Evolutionary conservation across 1,140 invertebrate genomes (phyloP).

Genomic region (Drosophila willistoni): DNA sequence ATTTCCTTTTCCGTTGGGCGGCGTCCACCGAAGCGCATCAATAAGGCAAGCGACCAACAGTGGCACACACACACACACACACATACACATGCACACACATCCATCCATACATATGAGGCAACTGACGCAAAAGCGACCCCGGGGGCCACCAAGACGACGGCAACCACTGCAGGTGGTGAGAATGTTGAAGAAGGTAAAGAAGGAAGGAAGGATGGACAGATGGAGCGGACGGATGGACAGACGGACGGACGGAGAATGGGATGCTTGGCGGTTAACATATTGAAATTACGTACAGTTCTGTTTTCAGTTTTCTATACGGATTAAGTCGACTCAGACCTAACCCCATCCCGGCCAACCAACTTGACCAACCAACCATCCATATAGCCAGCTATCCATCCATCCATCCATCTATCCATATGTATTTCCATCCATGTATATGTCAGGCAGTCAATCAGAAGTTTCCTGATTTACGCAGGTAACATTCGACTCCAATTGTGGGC

Average conservation of each 20-base stretch:
- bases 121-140: slow-evolving; percentile 54
- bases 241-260: not conserved
- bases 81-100: slow-evolving; percentile 22
- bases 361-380: slow-evolving; percentile 55
- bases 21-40: slow-evolving; percentile 74
- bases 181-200: not conserved
- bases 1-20: slow-evolving; percentile 76
- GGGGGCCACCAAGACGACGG: slow-evolving; percentile 8
- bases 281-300: slow-evolving; percentile 20
- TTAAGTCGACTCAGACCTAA: slow-evolving; percentile 39
- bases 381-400: slow-evolving; percentile 22
- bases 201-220: slow-evolving; percentile 7
- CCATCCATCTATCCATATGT: not conserved
- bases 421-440: slow-evolving; percentile 29
- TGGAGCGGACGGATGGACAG: not conserved
- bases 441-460: slow-evolving; percentile 70
- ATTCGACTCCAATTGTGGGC: slow-evolving; percentile 46
- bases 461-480: slow-evolving; percentile 77
- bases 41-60: slow-evolving; percentile 44
- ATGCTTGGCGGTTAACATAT: slow-evolving; percentile 7
- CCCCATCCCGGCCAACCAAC: slow-evolving; percentile 28
- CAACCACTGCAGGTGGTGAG: slow-evolving; percentile 49
- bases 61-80: slow-evolving; percentile 14
- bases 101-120: slow-evolving; percentile 36
- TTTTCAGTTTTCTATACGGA: slow-evolving; percentile 57